These are phyloP conservation scores for Alviniconcha marisindica DNA, from an alignment of 1,140 invertebrate species.

Conservation along the genomic window DNA sequence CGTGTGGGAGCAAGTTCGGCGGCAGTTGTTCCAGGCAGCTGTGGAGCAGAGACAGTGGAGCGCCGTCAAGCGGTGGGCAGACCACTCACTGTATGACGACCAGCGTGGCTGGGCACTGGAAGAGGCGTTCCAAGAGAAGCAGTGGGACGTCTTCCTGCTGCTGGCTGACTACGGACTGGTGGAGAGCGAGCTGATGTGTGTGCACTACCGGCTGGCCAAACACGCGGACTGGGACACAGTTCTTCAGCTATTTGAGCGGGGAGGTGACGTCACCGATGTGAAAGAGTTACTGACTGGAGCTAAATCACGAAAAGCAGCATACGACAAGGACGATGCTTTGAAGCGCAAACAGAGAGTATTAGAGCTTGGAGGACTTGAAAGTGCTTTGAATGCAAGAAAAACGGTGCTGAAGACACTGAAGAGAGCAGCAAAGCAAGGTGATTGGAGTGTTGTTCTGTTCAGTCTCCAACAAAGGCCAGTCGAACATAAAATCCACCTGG, in stretches of 20 bases:
- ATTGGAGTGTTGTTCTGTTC: not conserved
- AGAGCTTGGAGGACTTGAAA: not conserved
- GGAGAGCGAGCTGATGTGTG: not conserved
- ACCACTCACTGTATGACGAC: constrained; percentile 9
- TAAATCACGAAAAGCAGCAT: not conserved
- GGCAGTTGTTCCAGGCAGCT: constrained; percentile 10
- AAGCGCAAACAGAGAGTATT: not conserved
- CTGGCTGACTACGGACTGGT: not conserved
- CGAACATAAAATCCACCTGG: not conserved
- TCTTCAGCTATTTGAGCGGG: not conserved
- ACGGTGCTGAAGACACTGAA: not conserved
- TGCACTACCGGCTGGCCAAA: not conserved
- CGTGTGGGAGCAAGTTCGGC: not conserved
- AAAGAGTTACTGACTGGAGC: not conserved
- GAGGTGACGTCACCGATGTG: not conserved
- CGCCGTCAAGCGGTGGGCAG: not conserved
- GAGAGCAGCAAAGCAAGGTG: not conserved
- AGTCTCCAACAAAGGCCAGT: not conserved
- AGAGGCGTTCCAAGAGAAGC: constrained; percentile 15
- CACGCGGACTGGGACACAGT: constrained; percentile 15
- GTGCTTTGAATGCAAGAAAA: not conserved
- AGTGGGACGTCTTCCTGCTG: not conserved
- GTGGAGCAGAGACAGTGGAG: constrained; percentile 14
- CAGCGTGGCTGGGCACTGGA: constrained; percentile 7
- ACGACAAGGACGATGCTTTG: not conserved